These are phyloP conservation scores for Diarsia rubi DNA, from an alignment of 2,888 invertebrate genomes.

Conservation along the genomic window DNA sequence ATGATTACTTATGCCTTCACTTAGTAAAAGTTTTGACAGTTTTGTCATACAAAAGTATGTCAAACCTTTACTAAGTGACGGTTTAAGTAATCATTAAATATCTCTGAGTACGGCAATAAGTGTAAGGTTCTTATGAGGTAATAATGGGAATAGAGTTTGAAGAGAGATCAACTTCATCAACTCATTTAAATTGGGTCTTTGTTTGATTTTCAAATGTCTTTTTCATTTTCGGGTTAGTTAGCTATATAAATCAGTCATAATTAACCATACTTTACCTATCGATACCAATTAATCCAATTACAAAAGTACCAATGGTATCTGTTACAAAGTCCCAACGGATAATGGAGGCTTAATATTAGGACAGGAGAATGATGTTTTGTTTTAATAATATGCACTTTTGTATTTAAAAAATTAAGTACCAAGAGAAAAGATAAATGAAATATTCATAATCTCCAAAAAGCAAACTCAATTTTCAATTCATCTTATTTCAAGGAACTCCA, in stretches of 20 bases:
- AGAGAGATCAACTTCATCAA: background rate
- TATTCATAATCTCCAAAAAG: background rate
- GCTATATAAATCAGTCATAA: background rate
- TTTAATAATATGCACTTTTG: too few species aligned
- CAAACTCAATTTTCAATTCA: background rate
- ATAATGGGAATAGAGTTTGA: background rate
- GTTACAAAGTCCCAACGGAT: too few species aligned
- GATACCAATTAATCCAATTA: background rate
- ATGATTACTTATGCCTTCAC: too few species aligned
- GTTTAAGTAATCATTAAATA: too few species aligned
- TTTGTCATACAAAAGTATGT: too few species aligned
- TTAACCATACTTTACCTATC: background rate
- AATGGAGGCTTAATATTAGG: too few species aligned
- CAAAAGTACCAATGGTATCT: background rate
- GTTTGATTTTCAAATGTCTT: background rate
- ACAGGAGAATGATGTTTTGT: too few species aligned
- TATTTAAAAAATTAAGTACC: background rate
- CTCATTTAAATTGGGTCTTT: background rate
- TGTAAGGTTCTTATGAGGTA: too few species aligned
- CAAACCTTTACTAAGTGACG: too few species aligned
- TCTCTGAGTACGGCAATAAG: too few species aligned
- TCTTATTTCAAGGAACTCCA: background rate
- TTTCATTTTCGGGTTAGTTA: background rate
- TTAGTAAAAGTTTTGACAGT: too few species aligned
- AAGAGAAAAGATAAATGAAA: too few species aligned